Base-by-base conservation (phyloP, 92 coral and sea anemone species). In the Parazoanthus atlanticus region DNA sequence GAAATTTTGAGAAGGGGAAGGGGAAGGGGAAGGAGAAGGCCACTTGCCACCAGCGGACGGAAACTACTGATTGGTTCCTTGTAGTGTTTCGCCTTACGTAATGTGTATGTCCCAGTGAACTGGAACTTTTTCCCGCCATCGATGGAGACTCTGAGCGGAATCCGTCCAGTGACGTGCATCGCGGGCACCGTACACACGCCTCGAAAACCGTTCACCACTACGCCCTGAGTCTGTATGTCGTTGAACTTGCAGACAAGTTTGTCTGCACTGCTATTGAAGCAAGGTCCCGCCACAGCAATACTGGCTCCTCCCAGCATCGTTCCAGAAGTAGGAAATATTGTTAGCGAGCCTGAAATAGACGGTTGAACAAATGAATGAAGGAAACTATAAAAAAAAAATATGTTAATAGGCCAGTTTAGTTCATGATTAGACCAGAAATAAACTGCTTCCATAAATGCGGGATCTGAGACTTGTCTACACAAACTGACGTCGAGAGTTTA, bases 271-370 rank as follows among this genome's bases (percentile, higher is more conserved):
- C 47, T 58, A 74, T 87, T 82, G 66, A 90, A 93, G 84, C 98
- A 96, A 8, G 98, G 98, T 26, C 98, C 98, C 38, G 95, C 78
- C 64, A 96, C 69, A 69, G 90, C 88, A 12, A 96, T 58, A 74
- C 90, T 88, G 0, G 89, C 86, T 12, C 98, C 98, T 21, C 98
- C 98, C 11, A 96, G 86, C 94, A 96, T 95, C 0, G 91, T 46
- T 8, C 94, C 98, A 75, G 88, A 29, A 28, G 89, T 80, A 10
- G 98, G 96, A 19, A 84, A 88, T 16, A 93, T 74, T 9, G 94
- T 94, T 52, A 96, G 80, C 74, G 93, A 89, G 6, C 98, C 97
- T 96, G 74, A 83, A 66, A 36, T 21, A 34, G 17, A 80, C 21
- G 13, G 26, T 61, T 61, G 8, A 21, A 61, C 17, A 25, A 25